phyloP scores from a whole-genome alignment of 2,888 invertebrate genomes.

The Periphyllus acericola region DNA sequence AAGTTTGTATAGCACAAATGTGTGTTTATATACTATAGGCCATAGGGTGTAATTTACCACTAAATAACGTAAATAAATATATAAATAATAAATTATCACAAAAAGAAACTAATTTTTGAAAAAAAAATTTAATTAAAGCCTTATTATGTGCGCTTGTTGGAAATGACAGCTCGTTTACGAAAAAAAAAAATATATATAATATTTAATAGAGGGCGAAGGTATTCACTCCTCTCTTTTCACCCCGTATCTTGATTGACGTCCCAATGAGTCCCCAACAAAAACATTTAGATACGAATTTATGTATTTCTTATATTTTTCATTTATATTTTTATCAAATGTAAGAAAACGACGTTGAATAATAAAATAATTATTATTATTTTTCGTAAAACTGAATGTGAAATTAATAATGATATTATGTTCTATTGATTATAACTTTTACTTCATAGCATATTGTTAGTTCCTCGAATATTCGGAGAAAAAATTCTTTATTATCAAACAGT shows the following conservation, averaged over 20 bases:
- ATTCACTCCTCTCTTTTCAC: background rate
- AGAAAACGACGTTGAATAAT: background rate
- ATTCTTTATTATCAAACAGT: background rate
- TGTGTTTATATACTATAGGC: background rate
- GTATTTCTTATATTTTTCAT: background rate
- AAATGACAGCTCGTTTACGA: background rate
- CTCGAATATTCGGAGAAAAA: background rate
- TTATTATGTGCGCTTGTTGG: background rate
- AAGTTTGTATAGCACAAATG: background rate
- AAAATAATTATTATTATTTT: background rate
- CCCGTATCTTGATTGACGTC: background rate
- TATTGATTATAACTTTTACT: background rate
- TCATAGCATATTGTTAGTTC: background rate
- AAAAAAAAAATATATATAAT: background rate
- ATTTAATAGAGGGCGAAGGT: background rate
- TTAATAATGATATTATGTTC: background rate
- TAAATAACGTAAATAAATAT: background rate
- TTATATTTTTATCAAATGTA: background rate
- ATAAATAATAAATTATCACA: background rate
- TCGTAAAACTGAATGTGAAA: background rate
- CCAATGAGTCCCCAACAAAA: background rate
- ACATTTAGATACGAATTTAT: background rate
- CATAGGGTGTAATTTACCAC: background rate
- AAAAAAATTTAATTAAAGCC: slow-evolving; percentile 4
- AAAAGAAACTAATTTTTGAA: background rate